phyloP scores from a whole-genome alignment of 2,888 invertebrate genomes.

The Microplitis manilae region DNA sequence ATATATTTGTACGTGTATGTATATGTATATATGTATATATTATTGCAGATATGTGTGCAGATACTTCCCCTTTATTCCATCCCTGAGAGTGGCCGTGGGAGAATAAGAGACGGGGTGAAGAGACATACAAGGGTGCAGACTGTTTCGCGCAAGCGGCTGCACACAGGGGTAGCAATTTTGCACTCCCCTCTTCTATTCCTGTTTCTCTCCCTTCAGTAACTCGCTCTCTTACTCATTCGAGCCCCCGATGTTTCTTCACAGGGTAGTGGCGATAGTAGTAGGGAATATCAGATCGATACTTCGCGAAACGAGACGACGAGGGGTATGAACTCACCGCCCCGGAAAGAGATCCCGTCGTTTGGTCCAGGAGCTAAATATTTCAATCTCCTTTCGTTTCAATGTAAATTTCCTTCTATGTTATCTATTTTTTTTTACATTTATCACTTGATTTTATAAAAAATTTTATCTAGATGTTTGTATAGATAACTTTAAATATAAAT shows the following conservation, averaged over 20 bases:
- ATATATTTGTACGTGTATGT: conserved; percentile 9
- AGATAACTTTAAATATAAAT: not conserved
- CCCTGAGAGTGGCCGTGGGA: conserved; percentile 35
- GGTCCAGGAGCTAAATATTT: conserved; percentile 26
- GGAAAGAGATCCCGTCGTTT: conserved; percentile 39
- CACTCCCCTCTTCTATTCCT: conserved; percentile 27
- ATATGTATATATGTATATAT: conserved; percentile 42
- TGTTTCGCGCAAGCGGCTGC: conserved; percentile 55
- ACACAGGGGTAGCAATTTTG: conserved; percentile 34
- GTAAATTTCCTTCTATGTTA: conserved; percentile 16
- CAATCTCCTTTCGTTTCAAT: conserved; percentile 29
- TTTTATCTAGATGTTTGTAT: not conserved
- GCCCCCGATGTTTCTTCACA: conserved; percentile 8
- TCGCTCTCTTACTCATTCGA: conserved; percentile 20
- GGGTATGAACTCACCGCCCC: conserved; percentile 47
- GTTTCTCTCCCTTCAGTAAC: conserved; percentile 7
- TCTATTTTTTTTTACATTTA: not conserved
- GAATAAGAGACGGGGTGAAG: conserved; percentile 25
- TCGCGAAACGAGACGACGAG: conserved; percentile 59
- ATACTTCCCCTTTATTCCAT: conserved; percentile 22
- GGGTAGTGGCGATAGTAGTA: conserved; percentile 7
- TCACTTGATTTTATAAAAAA: not conserved
- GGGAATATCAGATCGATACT: conserved; percentile 68
- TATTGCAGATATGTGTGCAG: conserved; percentile 2
- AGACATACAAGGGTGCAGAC: conserved; percentile 54